These are phyloP conservation scores for Pyxicephalus adspersus DNA, from an alignment of 2,113 vertebrate species.

Conservation along the genomic window DNA sequence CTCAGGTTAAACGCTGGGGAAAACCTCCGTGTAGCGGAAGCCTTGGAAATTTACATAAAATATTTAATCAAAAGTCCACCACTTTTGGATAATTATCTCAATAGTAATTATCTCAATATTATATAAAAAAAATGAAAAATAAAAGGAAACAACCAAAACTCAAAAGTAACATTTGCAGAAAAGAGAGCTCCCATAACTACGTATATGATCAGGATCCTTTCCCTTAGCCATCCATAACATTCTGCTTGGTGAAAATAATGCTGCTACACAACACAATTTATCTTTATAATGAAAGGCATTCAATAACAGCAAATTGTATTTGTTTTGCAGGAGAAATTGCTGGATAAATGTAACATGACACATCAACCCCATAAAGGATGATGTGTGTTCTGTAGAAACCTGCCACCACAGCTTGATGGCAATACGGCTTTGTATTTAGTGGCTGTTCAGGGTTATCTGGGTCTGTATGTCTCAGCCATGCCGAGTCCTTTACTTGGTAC, in stretches of 20 bases:
- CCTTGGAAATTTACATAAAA: too few species aligned
- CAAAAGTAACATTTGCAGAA: constrained; percentile 13
- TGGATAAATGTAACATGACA: constrained; percentile 52
- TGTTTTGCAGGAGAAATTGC: constrained; percentile 49
- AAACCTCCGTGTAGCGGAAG: too few species aligned
- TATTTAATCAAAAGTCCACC: too few species aligned
- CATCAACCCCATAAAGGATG: constrained; percentile 52
- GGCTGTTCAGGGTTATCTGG: constrained; percentile 32
- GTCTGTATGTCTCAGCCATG: constrained; percentile 34
- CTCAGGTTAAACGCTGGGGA: too few species aligned
- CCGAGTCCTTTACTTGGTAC: constrained; percentile 55
- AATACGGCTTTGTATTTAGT: constrained; percentile 45
- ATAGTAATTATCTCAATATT: constrained; percentile 6
- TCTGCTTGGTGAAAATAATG: constrained; percentile 22
- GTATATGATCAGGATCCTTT: constrained; percentile 44
- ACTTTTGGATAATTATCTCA: neutral
- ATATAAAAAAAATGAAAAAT: constrained; percentile 19
- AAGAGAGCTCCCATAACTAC: constrained; percentile 30
- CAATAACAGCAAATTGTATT: constrained; percentile 51
- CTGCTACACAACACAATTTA: constrained; percentile 30
- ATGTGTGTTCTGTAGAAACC: constrained; percentile 49
- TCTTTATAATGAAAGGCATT: constrained; percentile 50
- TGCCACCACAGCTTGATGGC: constrained; percentile 53
- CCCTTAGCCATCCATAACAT: constrained; percentile 42
- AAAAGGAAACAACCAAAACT: constrained; percentile 1